phyloP scores from a whole-genome alignment of 2,888 invertebrate species.

The Acleris emargana region DNA sequence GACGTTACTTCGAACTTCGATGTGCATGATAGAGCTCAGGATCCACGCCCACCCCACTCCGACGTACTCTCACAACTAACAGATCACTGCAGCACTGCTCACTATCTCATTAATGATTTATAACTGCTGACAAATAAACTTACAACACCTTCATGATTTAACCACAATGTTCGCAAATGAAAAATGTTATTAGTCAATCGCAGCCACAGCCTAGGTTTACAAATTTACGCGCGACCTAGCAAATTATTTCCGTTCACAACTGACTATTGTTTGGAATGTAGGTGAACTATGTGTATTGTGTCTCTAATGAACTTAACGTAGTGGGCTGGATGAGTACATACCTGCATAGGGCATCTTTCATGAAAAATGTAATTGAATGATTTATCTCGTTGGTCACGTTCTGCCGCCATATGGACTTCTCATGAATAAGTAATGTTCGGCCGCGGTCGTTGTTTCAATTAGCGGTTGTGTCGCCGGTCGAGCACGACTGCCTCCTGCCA shows the following conservation, averaged over 20 bases:
- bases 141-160: slow-evolving; percentile 14
- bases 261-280: slow-evolving; percentile 21
- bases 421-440: slow-evolving; percentile 82
- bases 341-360: slow-evolving; percentile 55
- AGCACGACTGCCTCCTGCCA: slow-evolving; percentile 61
- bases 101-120: slow-evolving; percentile 20
- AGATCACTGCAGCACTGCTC: slow-evolving; percentile 17
- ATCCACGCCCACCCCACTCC: slow-evolving; percentile 19
- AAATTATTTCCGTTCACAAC: slow-evolving; percentile 10
- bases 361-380: slow-evolving; percentile 81
- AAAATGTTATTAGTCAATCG: slow-evolving; percentile 32
- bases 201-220: slow-evolving; percentile 20
- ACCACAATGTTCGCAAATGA: slow-evolving; percentile 24
- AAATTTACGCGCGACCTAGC: slow-evolving; percentile 20
- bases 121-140: slow-evolving; percentile 12
- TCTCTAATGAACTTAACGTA: slow-evolving; percentile 8
- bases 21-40: too few relatives aligned
- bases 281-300: slow-evolving; percentile 9
- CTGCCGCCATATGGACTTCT: slow-evolving; percentile 78
- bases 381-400: slow-evolving; percentile 81
- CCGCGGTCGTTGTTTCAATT: slow-evolving; percentile 82
- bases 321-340: slow-evolving; percentile 19
- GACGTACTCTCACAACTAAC: slow-evolving; percentile 19
- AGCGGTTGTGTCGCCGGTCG: slow-evolving; percentile 78
- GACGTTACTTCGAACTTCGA: too few relatives aligned